Conservation (phyloP, 2,113 vertebrate species). For the Oncorhynchus nerka region DNA sequence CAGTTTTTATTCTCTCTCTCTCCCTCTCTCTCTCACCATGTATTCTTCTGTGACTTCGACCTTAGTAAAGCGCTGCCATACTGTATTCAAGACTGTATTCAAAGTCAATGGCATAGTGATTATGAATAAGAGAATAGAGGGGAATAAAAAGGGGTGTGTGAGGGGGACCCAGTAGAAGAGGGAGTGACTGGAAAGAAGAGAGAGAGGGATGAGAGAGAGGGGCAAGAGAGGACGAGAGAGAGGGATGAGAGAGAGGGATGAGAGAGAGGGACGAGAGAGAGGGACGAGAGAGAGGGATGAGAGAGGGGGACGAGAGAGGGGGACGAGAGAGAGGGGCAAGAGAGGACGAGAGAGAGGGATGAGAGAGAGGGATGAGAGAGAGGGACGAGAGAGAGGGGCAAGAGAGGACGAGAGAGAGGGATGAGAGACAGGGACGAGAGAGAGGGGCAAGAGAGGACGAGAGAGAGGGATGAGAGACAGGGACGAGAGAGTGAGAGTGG, state of each 20-base stretch:
- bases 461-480: slow-evolving; percentile 19
- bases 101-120: slow-evolving; percentile 1
- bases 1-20: not conserved
- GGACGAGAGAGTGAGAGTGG: not conserved
- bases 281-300: not conserved
- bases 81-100: not conserved
- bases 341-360: slow-evolving; percentile 11
- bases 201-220: not conserved
- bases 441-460: slow-evolving; percentile 7
- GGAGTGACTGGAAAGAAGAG: not conserved
- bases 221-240: not conserved
- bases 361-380: not conserved
- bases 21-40: not conserved
- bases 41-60: slow-evolving; percentile 6
- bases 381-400: slow-evolving; percentile 17
- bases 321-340: slow-evolving; percentile 26
- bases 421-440: not conserved
- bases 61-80: not conserved
- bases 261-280: not conserved
- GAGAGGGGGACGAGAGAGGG: not conserved
- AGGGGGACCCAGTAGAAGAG: not conserved
- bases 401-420: not conserved
- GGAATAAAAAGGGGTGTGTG: not conserved
- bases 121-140: not conserved
- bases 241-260: slow-evolving; percentile 24